Percentiles rank a stretch among this genome's conserved stretches.
These are phyloP conservation scores for Alcis repandata DNA, from an alignment of 2,888 invertebrate species.

Conservation along the genomic window DNA sequence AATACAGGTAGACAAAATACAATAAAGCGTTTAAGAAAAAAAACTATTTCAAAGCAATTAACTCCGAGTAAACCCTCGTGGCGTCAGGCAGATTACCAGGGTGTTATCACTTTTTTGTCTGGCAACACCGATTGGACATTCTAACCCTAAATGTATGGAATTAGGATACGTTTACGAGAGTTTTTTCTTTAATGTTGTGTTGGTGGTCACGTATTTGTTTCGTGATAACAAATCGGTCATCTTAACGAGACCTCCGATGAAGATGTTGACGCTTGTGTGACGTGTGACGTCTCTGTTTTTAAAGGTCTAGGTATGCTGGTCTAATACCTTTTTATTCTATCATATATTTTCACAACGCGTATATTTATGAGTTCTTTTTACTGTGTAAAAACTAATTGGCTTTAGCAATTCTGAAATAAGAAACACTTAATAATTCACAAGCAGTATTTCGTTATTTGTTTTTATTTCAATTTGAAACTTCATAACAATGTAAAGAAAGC, in stretches of 20 bases:
- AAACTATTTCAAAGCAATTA: slow-evolving; percentile 82
- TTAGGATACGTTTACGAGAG: slow-evolving; percentile 53
- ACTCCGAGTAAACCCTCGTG: slow-evolving; percentile 78
- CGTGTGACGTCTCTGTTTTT: not conserved
- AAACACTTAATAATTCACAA: not conserved
- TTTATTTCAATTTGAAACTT: not conserved
- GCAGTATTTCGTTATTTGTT: not conserved
- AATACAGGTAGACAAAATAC: slow-evolving; percentile 82
- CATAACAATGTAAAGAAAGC: slow-evolving; percentile 42
- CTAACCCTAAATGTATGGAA: slow-evolving; percentile 49
- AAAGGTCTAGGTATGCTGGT: no score
- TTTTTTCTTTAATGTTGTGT: slow-evolving; percentile 51
- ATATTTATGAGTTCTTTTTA: no score
- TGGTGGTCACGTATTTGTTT: slow-evolving; percentile 82
- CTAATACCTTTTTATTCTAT: no score
- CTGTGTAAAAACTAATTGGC: no score
- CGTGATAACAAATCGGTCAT: slow-evolving; percentile 79
- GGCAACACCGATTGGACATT: slow-evolving; percentile 38
- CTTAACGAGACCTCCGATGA: slow-evolving; percentile 72
- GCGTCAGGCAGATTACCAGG: slow-evolving; percentile 85
- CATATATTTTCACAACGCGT: no score
- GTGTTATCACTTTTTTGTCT: slow-evolving; percentile 81
- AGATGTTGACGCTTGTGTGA: slow-evolving; percentile 51
- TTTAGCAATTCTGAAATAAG: no score
- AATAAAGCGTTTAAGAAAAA: slow-evolving; percentile 81